phyloP scores from a whole-genome alignment of 2,797 vertebrate species.

The Scomberomorus guttatus region DNA sequence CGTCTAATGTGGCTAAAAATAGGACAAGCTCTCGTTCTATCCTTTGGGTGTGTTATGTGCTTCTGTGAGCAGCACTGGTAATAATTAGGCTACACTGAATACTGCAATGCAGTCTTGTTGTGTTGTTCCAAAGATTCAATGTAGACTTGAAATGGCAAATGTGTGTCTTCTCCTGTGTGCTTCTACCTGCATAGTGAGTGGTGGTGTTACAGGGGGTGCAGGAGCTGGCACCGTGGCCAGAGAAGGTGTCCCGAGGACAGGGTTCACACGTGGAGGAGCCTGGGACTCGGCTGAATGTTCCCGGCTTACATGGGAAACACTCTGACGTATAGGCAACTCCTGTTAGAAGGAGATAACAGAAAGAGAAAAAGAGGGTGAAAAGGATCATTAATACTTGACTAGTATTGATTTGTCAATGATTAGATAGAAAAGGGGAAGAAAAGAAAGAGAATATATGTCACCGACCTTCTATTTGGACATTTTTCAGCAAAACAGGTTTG shows the following conservation, averaged over 20 bases:
- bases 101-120: conserved; percentile 6
- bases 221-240: conserved; percentile 93
- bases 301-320: conserved; percentile 95
- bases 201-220: conserved; percentile 89
- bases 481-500: conserved; percentile 95
- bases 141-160: neutral
- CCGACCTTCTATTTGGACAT: conserved; percentile 95
- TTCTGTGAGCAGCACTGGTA: conserved; percentile 14
- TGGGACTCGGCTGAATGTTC: conserved; percentile 91
- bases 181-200: conserved; percentile 91
- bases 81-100: conserved; percentile 18
- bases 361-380: neutral
- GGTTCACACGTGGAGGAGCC: conserved; percentile 90
- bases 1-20: conserved; percentile 48
- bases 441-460: fast-evolving
- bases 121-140: neutral
- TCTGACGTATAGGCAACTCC: conserved; percentile 97
- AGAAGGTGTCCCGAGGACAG: conserved; percentile 93
- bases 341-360: conserved; percentile 63
- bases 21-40: conserved; percentile 25
- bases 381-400: neutral
- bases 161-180: neutral
- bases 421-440: neutral
- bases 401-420: neutral
- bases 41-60: conserved; percentile 1